Conservation (phyloP, 1,140 invertebrate genomes). For the Plectus sambesii region DNA sequence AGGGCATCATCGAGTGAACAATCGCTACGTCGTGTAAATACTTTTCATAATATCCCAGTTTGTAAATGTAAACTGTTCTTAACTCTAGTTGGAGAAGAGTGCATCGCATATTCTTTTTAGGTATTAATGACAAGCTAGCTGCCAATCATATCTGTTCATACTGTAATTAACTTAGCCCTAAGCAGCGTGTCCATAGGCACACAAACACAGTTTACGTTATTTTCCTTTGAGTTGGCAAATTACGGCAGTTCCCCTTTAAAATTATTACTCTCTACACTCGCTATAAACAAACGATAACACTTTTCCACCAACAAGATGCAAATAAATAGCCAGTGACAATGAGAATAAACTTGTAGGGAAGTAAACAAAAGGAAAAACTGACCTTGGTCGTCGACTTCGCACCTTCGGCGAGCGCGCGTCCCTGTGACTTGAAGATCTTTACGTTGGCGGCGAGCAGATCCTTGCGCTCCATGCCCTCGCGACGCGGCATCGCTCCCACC, state of each 20-base stretch:
- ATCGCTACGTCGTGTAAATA: conserved; percentile 1
- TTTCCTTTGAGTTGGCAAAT: background rate
- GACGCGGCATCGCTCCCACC: conserved; percentile 96
- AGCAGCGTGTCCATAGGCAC: conserved; percentile 10
- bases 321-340: too few species aligned
- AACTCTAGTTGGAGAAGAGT: too few species aligned
- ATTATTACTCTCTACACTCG: too few species aligned
- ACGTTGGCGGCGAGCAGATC: conserved; percentile 90
- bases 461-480: conserved; percentile 97
- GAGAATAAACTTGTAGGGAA: conserved; percentile 7
- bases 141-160: background rate
- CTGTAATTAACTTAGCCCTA: conserved; percentile 13
- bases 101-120: too few species aligned
- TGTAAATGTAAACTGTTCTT: too few species aligned
- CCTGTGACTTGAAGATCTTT: conserved; percentile 90
- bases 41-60: background rate
- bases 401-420: conserved; percentile 77
- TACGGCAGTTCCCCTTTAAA: too few species aligned
- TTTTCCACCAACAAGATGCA: too few species aligned
- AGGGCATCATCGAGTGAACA: conserved; percentile 1
- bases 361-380: conserved; percentile 1
- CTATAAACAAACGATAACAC: too few species aligned
- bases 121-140: background rate
- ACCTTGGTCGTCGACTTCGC: conserved; percentile 91
- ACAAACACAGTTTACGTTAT: conserved; percentile 4